A percentile compares a stretch with the other conserved stretches of the same genome.
phyloP scores from a whole-genome alignment of 2,888 invertebrate species.

The Ellobium chinense region DNA sequence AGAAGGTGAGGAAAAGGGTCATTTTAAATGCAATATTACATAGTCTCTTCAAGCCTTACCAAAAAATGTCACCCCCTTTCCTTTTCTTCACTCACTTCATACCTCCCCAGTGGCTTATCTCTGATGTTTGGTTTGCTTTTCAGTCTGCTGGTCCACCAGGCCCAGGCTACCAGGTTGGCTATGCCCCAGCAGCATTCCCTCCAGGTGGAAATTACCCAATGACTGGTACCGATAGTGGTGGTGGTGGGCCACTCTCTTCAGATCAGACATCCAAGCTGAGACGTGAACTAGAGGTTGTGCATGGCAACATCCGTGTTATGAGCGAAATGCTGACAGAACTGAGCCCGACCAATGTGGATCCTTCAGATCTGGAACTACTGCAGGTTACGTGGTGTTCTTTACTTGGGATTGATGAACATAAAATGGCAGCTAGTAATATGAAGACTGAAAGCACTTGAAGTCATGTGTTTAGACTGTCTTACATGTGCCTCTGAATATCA shows the following conservation, averaged over 20 bases:
- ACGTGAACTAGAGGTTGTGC: slow-evolving; percentile 94
- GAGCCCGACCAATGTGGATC: slow-evolving; percentile 89
- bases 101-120: too few relatives aligned
- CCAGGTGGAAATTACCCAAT: slow-evolving; percentile 44
- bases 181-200: slow-evolving; percentile 32
- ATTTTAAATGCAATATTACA: too few relatives aligned
- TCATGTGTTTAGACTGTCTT: too few relatives aligned
- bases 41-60: too few relatives aligned
- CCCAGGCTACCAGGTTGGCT: slow-evolving; percentile 4
- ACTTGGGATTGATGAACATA: too few relatives aligned
- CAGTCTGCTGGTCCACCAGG: background rate
- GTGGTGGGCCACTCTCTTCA: slow-evolving; percentile 82
- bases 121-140: too few relatives aligned
- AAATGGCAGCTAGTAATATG: too few relatives aligned
- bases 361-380: slow-evolving; percentile 91
- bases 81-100: too few relatives aligned
- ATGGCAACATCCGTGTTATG: slow-evolving; percentile 95
- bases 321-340: slow-evolving; percentile 97
- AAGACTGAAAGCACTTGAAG: too few relatives aligned
- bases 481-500: too few relatives aligned
- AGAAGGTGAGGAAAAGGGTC: too few relatives aligned
- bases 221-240: slow-evolving; percentile 47
- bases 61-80: too few relatives aligned
- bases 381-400: slow-evolving; percentile 85
- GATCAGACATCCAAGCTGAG: slow-evolving; percentile 94